Conservation (phyloP, 2,888 invertebrate genomes). For the Rhingia rostrata region DNA sequence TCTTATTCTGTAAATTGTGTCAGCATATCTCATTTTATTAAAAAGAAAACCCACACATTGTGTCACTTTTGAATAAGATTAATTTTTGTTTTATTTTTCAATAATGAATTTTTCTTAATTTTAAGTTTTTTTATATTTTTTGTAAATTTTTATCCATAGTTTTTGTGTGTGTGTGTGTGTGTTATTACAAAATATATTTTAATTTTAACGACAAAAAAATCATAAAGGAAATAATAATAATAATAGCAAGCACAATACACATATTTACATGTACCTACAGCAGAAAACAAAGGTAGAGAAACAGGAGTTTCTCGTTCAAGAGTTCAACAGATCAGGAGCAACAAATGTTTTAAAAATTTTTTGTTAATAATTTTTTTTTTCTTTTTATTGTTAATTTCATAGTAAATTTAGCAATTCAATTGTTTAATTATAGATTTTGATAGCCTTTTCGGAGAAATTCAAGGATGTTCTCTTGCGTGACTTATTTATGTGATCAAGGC, state of each 20-base stretch:
- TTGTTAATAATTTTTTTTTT: conserved; percentile 39
- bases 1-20: too few relatives aligned
- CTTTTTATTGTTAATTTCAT: conserved; percentile 48
- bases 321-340: conserved; percentile 54
- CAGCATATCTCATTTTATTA: neutral
- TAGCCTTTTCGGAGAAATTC: conserved; percentile 98
- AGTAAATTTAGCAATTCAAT: conserved; percentile 59
- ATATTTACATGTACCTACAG: conserved; percentile 73
- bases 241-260: conserved; percentile 72
- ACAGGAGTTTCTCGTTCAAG: conserved; percentile 55
- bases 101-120: conserved; percentile 55
- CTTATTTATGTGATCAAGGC: conserved; percentile 98
- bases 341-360: conserved; percentile 46
- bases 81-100: conserved; percentile 67
- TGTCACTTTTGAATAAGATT: conserved; percentile 64
- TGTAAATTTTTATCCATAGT: neutral
- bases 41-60: conserved; percentile 32
- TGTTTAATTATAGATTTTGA: conserved; percentile 98
- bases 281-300: conserved; percentile 56
- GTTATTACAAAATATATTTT: conserved; percentile 71
- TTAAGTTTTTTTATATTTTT: conserved; percentile 33
- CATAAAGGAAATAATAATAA: neutral
- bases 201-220: conserved; percentile 70
- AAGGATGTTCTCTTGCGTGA: conserved; percentile 97
- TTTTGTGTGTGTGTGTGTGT: conserved; percentile 11